Percentiles rank a stretch among this genome's conserved stretches.
phyloP scores from a whole-genome alignment of 2,888 invertebrate genomes.

The Tiliacea citrago region DNA sequence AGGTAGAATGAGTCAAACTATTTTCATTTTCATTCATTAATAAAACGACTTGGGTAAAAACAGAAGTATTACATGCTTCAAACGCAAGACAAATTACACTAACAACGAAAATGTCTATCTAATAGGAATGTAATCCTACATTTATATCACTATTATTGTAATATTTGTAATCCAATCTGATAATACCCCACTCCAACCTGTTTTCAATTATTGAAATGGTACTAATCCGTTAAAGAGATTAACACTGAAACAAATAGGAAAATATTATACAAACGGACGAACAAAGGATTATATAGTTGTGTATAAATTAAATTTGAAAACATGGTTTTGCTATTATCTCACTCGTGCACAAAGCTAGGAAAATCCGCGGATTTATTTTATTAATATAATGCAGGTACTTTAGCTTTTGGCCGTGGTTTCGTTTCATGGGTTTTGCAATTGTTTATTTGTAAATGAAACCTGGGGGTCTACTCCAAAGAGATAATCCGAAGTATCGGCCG shows the following conservation, averaged over 20 bases:
- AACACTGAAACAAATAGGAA: slow-evolving; percentile 71
- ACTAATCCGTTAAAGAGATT: slow-evolving; percentile 71
- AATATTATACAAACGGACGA: slow-evolving; percentile 64
- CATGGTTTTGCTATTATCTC: slow-evolving; percentile 61
- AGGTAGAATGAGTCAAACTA: neutral
- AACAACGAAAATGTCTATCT: neutral
- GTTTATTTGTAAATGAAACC: slow-evolving; percentile 7
- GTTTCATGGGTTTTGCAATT: slow-evolving; percentile 21
- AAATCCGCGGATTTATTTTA: slow-evolving; percentile 49
- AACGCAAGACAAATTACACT: neutral
- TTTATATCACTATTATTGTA: slow-evolving; percentile 38
- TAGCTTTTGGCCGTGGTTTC: slow-evolving; percentile 19
- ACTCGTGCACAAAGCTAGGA: slow-evolving; percentile 44
- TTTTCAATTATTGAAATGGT: slow-evolving; percentile 67
- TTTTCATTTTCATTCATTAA: neutral
- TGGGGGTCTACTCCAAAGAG: too few relatives aligned
- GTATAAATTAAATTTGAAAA: slow-evolving; percentile 61
- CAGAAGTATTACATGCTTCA: neutral
- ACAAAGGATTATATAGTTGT: slow-evolving; percentile 59
- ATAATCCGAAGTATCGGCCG: too few relatives aligned
- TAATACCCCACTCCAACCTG: slow-evolving; percentile 48
- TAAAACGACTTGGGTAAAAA: neutral
- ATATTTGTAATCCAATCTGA: slow-evolving; percentile 51
- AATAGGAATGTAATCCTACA: slow-evolving; percentile 29
- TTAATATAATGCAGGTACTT: slow-evolving; percentile 29